Percentiles rank a stretch among this genome's conserved stretches.
phyloP scores from a whole-genome alignment of 2,888 invertebrate genomes.

The Tryphoninae sp. region DNA sequence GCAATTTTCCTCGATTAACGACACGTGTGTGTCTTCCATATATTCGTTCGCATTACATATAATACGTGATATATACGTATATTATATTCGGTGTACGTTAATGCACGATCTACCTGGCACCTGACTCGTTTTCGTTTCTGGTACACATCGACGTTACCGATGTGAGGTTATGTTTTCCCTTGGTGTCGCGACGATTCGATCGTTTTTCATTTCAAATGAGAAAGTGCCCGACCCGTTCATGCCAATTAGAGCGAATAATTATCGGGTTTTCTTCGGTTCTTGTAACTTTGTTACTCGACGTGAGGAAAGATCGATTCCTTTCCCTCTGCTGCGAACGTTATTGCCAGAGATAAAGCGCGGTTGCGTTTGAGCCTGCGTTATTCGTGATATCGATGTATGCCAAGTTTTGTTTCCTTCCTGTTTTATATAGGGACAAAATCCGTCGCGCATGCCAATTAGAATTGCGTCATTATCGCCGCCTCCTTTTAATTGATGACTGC shows the following conservation, averaged over 20 bases:
- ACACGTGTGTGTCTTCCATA: constrained; percentile 36
- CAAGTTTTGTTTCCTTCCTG: constrained; percentile 7
- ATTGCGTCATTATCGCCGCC: constrained; percentile 14
- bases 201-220: not conserved
- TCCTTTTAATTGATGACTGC: not conserved
- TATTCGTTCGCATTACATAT: not conserved
- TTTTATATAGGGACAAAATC: not conserved
- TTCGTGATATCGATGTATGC: not conserved
- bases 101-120: constrained; percentile 1
- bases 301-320: not conserved
- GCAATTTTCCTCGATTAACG: constrained; percentile 48
- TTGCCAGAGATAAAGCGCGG: not conserved
- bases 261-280: constrained; percentile 21
- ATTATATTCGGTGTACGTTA: not conserved
- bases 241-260: constrained; percentile 33
- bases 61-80: not conserved
- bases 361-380: not conserved
- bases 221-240: constrained; percentile 5
- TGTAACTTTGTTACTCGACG: constrained; percentile 8
- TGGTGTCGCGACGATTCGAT: not conserved
- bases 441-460: constrained; percentile 42
- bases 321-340: not conserved
- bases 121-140: not conserved
- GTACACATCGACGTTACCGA: not conserved
- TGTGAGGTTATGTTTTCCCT: not conserved